Conservation (phyloP, 2,113 vertebrate genomes). For the Protobothrops mucrosquamatus region DNA sequence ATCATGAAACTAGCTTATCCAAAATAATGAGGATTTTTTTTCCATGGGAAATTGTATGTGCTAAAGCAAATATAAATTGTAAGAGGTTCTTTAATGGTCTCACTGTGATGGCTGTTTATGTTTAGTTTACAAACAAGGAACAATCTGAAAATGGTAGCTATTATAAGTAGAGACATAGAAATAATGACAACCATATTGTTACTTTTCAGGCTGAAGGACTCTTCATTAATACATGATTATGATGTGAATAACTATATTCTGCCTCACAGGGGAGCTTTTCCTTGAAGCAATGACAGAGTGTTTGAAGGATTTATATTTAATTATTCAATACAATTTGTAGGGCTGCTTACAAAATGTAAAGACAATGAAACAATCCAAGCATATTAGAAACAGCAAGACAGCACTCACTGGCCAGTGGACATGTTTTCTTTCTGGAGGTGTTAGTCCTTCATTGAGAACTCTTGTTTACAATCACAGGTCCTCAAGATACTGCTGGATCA, state of each 20-base stretch:
- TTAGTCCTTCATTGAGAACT: neutral
- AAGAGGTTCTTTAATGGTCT: neutral
- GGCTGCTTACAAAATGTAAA: neutral
- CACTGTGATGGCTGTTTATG: neutral
- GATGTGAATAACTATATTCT: neutral
- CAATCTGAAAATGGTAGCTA: neutral
- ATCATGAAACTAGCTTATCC: neutral
- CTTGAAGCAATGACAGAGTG: neutral
- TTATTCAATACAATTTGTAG: neutral
- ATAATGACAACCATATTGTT: neutral
- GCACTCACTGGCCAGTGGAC: too few relatives aligned
- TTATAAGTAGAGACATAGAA: neutral
- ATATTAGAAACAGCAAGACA: neutral
- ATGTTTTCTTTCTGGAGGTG: neutral
- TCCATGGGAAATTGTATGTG: neutral
- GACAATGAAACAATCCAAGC: neutral
- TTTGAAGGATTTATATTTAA: neutral
- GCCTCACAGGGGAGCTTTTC: neutral
- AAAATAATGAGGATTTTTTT: neutral
- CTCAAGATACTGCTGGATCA: neutral
- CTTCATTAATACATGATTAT: conserved; percentile 5
- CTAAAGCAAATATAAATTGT: neutral
- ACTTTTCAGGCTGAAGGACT: conserved; percentile 1
- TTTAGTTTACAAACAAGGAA: conserved; percentile 1
- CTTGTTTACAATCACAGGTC: too few relatives aligned